Conservation (phyloP, 1,140 invertebrate genomes). For the Eufriesea mexicana region DNA sequence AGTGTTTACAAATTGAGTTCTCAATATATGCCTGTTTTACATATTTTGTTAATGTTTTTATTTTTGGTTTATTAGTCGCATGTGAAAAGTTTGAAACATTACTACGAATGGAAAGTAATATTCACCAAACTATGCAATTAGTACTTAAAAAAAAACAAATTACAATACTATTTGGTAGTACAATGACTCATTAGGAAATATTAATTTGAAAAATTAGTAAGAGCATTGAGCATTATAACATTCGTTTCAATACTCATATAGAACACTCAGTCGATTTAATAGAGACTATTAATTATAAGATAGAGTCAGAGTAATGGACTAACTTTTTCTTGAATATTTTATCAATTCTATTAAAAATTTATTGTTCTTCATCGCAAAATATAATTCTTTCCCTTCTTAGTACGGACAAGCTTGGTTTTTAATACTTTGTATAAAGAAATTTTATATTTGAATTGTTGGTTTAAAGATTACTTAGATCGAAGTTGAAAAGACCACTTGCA, state of each 20-base stretch:
- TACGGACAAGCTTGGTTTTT: not conserved
- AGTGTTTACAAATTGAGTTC: not conserved
- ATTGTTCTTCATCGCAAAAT: not conserved
- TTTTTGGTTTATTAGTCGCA: not conserved
- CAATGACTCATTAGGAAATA: constrained; percentile 3
- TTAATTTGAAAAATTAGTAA: constrained; percentile 20
- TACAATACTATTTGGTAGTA: constrained; percentile 15
- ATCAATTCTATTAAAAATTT: constrained; percentile 4
- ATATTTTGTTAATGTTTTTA: not conserved
- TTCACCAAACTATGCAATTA: constrained; percentile 37
- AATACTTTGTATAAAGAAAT: not conserved
- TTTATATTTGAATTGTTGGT: not conserved
- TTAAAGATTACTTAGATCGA: not conserved
- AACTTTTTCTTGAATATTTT: constrained; percentile 11
- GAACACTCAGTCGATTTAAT: constrained; percentile 24
- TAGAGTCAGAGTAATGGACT: not conserved
- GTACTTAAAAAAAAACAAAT: constrained; percentile 28
- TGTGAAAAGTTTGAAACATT: not conserved
- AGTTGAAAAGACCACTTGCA: not conserved
- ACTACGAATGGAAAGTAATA: not conserved
- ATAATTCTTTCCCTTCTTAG: constrained; percentile 12
- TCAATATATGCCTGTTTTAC: not conserved
- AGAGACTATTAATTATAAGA: constrained; percentile 23
- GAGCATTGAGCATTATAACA: not conserved
- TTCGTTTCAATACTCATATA: not conserved